Evolutionary conservation across 2,113 vertebrate species (phyloP), one percentile per base, ranked within the genome.

Genomic region (Peromyscus polionotus): DNA sequence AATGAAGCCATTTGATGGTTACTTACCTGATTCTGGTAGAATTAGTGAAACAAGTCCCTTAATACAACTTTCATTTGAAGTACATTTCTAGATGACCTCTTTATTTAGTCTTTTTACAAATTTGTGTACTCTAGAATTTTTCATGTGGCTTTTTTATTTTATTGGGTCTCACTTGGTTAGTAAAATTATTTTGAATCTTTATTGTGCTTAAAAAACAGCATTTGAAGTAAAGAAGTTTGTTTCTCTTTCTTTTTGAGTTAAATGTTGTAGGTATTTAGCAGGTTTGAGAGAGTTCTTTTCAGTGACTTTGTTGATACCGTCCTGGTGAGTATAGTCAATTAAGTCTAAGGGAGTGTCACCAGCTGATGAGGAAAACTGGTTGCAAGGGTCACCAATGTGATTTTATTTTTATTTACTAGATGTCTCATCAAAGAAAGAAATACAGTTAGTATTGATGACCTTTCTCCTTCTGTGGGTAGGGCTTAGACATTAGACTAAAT

Each of bases 1-100:
- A 96, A 81, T 94, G 59, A 96, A 93, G 51, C 83, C 94, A 87
- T 81, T 93, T 97, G 75, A 88, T 94, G 81, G 70, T 84, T 94
- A 51, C 89, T 90, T 63, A 73, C 3, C 31, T 93, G 54, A 45
- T 93, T 96, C 91, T 39, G 54, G 28, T 28, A 95, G 83, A 89
- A 65, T 95, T 95, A 95, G 93, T 93, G 57, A 13, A 31, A 79
- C 33, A 96, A 20, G 39, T 94, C 39, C 63, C 39, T 95, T 93
- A 17, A 72, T n/a, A 59, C 90, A 65, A 36, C 33, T 97, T 97
- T 73, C 33, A 79, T 93, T 95, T 96, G 93, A 88, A 90, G 72
- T 45, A 65, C 2, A 28, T 85, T 91, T 80, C 6, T 20, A 94
- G 45, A 76, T 94, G 67, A 91, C 8, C 31, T 90, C 31, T 90